Evolutionary conservation across 2,113 vertebrate genomes (phyloP).

Genomic region (Seriola rivoliana): DNA sequence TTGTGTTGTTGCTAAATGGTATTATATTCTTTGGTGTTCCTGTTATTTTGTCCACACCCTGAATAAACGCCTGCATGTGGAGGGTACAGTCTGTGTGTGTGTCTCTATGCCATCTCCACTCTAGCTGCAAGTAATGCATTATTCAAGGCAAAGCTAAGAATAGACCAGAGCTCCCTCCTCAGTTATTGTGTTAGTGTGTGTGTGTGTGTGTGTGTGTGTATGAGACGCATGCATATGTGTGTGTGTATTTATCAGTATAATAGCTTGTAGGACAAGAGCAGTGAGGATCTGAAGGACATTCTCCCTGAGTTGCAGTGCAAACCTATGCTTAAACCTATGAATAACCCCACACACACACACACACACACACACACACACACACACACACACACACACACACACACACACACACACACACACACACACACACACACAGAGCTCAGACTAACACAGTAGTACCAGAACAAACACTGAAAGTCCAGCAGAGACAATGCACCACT

Average conservation of each 20-base stretch:
- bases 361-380: no score
- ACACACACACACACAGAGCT: slow-evolving; percentile 6
- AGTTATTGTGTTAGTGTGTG: slow-evolving; percentile 28
- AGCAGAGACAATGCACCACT: slow-evolving; percentile 63
- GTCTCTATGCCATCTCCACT: slow-evolving; percentile 20
- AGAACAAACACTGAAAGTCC: slow-evolving; percentile 30
- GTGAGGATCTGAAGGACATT: slow-evolving; percentile 24
- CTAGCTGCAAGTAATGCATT: slow-evolving; percentile 78
- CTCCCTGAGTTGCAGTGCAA: background rate
- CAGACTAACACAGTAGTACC: slow-evolving; percentile 7
- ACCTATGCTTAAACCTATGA: background rate
- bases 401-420: background rate
- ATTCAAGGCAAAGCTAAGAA: slow-evolving; percentile 82
- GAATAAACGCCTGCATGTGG: slow-evolving; percentile 20
- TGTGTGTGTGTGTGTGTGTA: background rate
- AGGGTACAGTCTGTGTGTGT: slow-evolving; percentile 41
- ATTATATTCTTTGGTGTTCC: background rate
- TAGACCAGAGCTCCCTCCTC: slow-evolving; percentile 65
- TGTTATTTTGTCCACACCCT: slow-evolving; percentile 13
- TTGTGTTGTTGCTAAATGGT: slow-evolving; percentile 2
- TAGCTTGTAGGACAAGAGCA: slow-evolving; percentile 23
- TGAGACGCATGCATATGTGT: background rate
- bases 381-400: slow-evolving; percentile 5
- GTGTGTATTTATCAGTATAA: slow-evolving; percentile 23
- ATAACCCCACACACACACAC: background rate